Evolutionary conservation across 2,888 invertebrate species (phyloP), one percentile per base, ranked within the genome.

Genomic region (Eupithecia exiguata): DNA sequence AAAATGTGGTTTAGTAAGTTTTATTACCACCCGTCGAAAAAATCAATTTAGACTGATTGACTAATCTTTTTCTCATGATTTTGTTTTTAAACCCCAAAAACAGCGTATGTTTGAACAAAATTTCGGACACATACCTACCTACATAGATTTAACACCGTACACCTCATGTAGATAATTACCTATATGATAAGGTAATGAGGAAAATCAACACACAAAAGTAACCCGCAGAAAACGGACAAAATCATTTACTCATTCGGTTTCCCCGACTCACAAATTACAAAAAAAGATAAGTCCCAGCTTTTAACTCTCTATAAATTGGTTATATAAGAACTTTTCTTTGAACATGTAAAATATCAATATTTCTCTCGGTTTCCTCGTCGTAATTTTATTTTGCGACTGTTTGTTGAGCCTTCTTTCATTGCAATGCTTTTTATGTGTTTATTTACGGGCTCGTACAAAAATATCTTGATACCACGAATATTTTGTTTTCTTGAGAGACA

Each of bases 161-260:
- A n/a, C n/a, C n/a, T n/a, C n/a, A n/a, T n/a, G n/a, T n/a, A n/a
- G n/a, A n/a, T n/a, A n/a, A n/a, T n/a, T n/a, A n/a, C n/a, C n/a
- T n/a, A n/a, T n/a, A n/a, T n/a, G 62, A 35, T 62, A 35, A 62
- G 18, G 16, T 6, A 18, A 7, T 35, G 35, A 62, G 35, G 21
- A 62, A 62, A 62, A 62, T 35, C 30, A 35, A 62, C 35, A 35
- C 35, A 62, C 35, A 83, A 84, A 84, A 85, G 81, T 77, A 77
- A 74, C 49, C 74, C 77, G 79, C 79, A 81, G 79, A 77, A 82
- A 81, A 81, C 77, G 81, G 79, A 80, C 78, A 79, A 81, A 83
- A 84, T 80, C 75, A 82, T 83, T 83, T 81, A 66, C 66, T 66
- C 43, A 65, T 66, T 79, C 78, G 67, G 69, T 77, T 74, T 70